A percentile compares a stretch with the other conserved stretches of the same genome.
phyloP scores from a whole-genome alignment of 2,888 invertebrate species.

The Platerodrilus igneus region DNA sequence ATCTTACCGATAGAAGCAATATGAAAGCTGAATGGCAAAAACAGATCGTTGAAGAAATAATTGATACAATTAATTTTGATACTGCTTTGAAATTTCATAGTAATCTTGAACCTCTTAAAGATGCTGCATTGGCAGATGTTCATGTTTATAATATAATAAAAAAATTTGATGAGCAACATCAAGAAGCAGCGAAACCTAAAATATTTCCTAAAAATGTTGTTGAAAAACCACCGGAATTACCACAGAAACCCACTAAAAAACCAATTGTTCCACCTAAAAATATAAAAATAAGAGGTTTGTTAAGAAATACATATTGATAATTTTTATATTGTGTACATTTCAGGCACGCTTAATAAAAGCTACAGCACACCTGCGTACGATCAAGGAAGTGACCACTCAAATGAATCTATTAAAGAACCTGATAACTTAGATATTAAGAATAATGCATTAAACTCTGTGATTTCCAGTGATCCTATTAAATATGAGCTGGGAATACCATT shows the following conservation, averaged over 20 bases:
- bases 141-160: conserved; percentile 46
- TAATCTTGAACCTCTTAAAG: conserved; percentile 12
- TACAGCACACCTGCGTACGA: conserved; percentile 81
- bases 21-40: conserved; percentile 41
- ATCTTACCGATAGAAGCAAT: conserved; percentile 45
- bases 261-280: conserved; percentile 42
- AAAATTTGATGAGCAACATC: conserved; percentile 41
- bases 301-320: not conserved
- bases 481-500: conserved; percentile 39
- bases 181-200: conserved; percentile 34
- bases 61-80: conserved; percentile 21
- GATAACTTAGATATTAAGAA: too few relatives aligned
- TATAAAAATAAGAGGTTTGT: conserved; percentile 42
- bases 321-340: conserved; percentile 4
- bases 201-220: conserved; percentile 36
- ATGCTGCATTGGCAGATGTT: conserved; percentile 40
- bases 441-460: too few relatives aligned
- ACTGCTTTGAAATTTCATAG: not conserved
- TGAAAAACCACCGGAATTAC: conserved; percentile 41
- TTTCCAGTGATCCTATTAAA: conserved; percentile 28
- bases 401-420: conserved; percentile 19
- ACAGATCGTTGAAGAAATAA: conserved; percentile 38
- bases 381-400: conserved; percentile 30
- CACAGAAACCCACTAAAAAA: conserved; percentile 37
- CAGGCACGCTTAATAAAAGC: conserved; percentile 66